A percentile compares a stretch with the other conserved stretches of the same genome.
Evolutionary conservation across 2,888 invertebrate species (phyloP).

Genomic region (Drosophila barbarae): DNA sequence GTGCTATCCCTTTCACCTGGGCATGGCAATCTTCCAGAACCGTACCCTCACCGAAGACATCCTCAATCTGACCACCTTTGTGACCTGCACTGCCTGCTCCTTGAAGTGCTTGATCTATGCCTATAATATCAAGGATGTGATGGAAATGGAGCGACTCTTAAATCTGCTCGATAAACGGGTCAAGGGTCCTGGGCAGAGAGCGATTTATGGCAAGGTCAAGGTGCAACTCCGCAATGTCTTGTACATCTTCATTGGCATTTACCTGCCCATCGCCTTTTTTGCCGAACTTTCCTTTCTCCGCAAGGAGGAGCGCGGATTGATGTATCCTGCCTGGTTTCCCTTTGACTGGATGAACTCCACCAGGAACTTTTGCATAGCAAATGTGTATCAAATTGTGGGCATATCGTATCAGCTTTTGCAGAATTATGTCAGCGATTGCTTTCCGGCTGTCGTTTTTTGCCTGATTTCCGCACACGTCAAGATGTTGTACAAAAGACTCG

Average conservation of each 20-base stretch:
- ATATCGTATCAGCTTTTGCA: conserved; percentile 47
- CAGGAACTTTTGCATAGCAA: conserved; percentile 51
- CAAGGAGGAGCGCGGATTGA: conserved; percentile 46
- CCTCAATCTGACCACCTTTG: conserved; percentile 53
- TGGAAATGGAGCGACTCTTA: conserved; percentile 52
- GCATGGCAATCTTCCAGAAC: conserved; percentile 50
- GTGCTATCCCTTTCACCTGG: conserved; percentile 69
- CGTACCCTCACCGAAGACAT: conserved; percentile 54
- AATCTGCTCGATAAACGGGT: conserved; percentile 56
- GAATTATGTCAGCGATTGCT: conserved; percentile 63
- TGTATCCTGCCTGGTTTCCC: conserved; percentile 73
- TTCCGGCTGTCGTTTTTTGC: conserved; percentile 62
- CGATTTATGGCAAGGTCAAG: conserved; percentile 44
- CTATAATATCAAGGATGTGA: conserved; percentile 51
- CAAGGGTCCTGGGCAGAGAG: conserved; percentile 31
- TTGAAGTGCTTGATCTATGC: conserved; percentile 55
- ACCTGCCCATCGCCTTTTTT: conserved; percentile 46
- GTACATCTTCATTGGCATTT: conserved; percentile 51
- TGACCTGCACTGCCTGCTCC: conserved; percentile 53
- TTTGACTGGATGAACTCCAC: conserved; percentile 64
- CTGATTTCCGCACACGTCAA: conserved; percentile 62
- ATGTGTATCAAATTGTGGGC: conserved; percentile 65
- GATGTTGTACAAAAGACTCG: conserved; percentile 57
- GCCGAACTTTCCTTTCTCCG: conserved; percentile 57
- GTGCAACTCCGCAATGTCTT: conserved; percentile 45